Conservation (phyloP, 92 coral and sea anemone species). For the Ricordea florida region DNA sequence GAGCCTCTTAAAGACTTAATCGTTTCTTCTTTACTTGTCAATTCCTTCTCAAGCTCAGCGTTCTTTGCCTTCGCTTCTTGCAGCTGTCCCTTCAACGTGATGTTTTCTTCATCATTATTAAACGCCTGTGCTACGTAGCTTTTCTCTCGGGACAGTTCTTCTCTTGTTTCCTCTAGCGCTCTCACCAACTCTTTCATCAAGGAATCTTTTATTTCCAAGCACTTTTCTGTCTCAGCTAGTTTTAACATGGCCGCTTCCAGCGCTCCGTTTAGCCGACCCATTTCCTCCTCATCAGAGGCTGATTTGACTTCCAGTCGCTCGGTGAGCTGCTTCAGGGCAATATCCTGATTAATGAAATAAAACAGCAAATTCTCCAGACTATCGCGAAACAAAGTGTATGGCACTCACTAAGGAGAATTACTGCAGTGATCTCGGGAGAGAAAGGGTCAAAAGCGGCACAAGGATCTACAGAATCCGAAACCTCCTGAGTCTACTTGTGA, state of each 20-base stretch:
- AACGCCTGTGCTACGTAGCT: slow-evolving; percentile 41
- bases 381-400: too few relatives aligned
- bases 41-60: slow-evolving; percentile 12
- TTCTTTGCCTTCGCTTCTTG: slow-evolving; percentile 18
- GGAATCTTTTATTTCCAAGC: slow-evolving; percentile 39
- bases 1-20: slow-evolving; percentile 16
- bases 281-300: neutral
- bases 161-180: slow-evolving; percentile 70
- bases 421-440: too few relatives aligned
- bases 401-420: too few relatives aligned
- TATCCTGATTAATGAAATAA: too few relatives aligned
- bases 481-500: too few relatives aligned
- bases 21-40: slow-evolving; percentile 2
- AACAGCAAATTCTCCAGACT: too few relatives aligned
- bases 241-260: neutral
- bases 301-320: slow-evolving; percentile 24
- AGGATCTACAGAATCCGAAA: too few relatives aligned
- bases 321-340: slow-evolving; percentile 43
- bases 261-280: slow-evolving; percentile 27
- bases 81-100: slow-evolving; percentile 19
- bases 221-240: slow-evolving; percentile 14
- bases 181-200: slow-evolving; percentile 67
- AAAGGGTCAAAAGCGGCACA: too few relatives aligned
- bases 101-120: slow-evolving; percentile 47
- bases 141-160: slow-evolving; percentile 55